Conservation (phyloP, 2,797 vertebrate genomes). For the Clarias platycephalus region DNA sequence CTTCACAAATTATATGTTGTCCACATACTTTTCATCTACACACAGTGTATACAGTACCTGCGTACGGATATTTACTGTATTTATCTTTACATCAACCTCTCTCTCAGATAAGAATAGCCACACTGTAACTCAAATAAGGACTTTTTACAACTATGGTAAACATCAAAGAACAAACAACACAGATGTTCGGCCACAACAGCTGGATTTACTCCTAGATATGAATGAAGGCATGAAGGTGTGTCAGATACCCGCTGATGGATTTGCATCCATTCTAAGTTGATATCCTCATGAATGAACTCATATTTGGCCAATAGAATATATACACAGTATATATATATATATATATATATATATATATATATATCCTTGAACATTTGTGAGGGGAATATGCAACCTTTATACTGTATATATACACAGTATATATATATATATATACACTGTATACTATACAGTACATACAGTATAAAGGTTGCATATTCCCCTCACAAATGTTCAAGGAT, state of each 20-base stretch:
- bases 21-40: neutral
- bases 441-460: too few species aligned
- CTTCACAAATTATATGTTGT: neutral
- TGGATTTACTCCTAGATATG: neutral
- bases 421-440: too few species aligned
- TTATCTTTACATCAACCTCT: neutral
- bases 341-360: too few species aligned
- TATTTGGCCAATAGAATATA: neutral
- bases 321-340: too few species aligned
- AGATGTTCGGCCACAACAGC: neutral
- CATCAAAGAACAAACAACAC: neutral
- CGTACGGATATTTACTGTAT: neutral
- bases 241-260: neutral
- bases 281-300: neutral
- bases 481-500: neutral
- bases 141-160: neutral
- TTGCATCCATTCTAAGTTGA: neutral
- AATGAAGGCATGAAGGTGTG: neutral
- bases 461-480: neutral
- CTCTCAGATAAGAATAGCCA: neutral
- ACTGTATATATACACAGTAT: too few species aligned
- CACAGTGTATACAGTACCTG: neutral
- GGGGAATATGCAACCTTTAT: too few species aligned
- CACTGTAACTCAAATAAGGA: neutral
- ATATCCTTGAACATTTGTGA: too few species aligned